Evolutionary conservation across 1,140 invertebrate genomes (phyloP), one percentile per base, ranked within the genome.

Genomic region (Platorchestia sp.): DNA sequence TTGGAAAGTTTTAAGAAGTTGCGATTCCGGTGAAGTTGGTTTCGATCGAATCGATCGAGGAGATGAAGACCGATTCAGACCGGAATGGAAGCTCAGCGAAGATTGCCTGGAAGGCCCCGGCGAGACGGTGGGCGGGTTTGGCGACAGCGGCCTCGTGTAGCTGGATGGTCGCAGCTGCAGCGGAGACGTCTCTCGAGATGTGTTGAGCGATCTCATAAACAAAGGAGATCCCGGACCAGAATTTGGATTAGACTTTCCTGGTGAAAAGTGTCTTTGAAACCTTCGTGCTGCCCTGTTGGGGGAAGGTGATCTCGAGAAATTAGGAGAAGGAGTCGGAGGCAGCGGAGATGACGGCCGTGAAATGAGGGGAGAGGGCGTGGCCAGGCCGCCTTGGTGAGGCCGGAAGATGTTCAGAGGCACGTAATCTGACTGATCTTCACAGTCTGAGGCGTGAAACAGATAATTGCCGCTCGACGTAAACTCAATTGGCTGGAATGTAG

Each of bases 371-470:
- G 91, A 93, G 44, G 91, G 91, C 19, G 91, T 93, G 43, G 43
- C 36, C 6, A 36, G 43, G 40, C 36, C 91, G 3, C 91, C 91
- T 93, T 93, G 91, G 7, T 44, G 14, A 5, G 91, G 43, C 6
- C 91, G 44, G 45, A 93, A 93, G 40, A 93, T 93, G 45, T 93
- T 93, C 36, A 93, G 45, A 93, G 91, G 91, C 0, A 93, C 91
- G 91, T 93, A 93, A 47, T 93, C 91, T 0, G 91, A 93, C 45
- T 93, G 91, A 93, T 93, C 91, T 47, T 93, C 91, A 44, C 91
- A 93, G 91, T 93, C 91, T 45, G 91, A 93, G 40, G 91, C 45
- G n/a, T 93, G 91, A 41, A 93, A 47, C 6, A 93, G 43, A 45
- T 93, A 93, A 93, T 93, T 93, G 47, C 91, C 44, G 91, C 45